These are phyloP conservation scores for Caenorhabditis japonica DNA, from an alignment of 2,888 invertebrate species.

Conservation along the genomic window DNA sequence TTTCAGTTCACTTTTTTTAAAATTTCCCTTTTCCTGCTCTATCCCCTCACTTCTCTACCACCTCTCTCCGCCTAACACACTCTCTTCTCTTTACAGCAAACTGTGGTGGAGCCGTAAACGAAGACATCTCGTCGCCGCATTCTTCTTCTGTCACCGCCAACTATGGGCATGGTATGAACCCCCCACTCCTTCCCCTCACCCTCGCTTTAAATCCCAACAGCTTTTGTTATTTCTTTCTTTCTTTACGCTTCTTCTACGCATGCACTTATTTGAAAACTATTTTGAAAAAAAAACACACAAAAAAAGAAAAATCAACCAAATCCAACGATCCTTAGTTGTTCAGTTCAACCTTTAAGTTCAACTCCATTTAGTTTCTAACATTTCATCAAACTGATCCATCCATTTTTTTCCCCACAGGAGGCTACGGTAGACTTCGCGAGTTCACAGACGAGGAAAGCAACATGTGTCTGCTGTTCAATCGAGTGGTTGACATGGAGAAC, in stretches of 20 bases:
- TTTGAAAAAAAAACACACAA: background rate
- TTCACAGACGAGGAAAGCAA: conserved; percentile 87
- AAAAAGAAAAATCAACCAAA: no score
- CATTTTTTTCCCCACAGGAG: no score
- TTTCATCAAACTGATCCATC: no score
- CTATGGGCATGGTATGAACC: conserved; percentile 53
- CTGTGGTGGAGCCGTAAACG: conserved; percentile 26
- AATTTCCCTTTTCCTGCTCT: background rate
- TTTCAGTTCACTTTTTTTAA: conserved; percentile 12
- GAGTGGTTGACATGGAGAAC: conserved; percentile 92
- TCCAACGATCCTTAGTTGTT: no score
- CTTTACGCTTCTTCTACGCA: no score
- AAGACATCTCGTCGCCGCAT: conserved; percentile 37
- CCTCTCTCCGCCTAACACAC: conserved; percentile 36
- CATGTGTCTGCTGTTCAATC: conserved; percentile 86
- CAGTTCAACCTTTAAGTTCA: no score
- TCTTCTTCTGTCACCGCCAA: conserved; percentile 46
- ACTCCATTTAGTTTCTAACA: no score
- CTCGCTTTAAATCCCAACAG: background rate
- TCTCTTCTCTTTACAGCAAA: conserved; percentile 33
- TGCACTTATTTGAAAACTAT: background rate
- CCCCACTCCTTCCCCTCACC: conserved; percentile 3
- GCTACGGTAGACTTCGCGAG: conserved; percentile 85
- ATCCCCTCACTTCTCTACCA: background rate
- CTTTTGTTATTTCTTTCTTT: no score